Evolutionary conservation across 92 coral and sea anemone species (phyloP).

Genomic region (Pocillopora meandrina): DNA sequence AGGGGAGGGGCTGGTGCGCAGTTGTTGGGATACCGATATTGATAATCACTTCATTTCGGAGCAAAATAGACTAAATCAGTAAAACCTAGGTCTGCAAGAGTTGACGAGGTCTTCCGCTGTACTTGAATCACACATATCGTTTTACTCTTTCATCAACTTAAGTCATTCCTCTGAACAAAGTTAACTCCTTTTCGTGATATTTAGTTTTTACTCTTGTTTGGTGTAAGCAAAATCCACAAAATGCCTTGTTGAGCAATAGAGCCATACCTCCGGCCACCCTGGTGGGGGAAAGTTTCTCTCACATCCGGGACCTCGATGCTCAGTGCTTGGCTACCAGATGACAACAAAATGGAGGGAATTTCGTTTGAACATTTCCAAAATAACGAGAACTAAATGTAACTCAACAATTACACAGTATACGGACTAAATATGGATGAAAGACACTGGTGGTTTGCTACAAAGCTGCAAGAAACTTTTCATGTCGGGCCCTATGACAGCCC

Average conservation of each 20-base stretch:
- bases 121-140: no score
- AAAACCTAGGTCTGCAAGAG: no score
- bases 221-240: neutral
- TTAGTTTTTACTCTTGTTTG: no score
- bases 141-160: no score
- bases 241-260: neutral
- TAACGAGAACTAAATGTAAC: neutral
- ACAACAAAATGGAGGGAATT: constrained; percentile 96
- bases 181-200: no score
- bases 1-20: no score
- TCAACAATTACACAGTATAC: neutral
- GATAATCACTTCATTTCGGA: no score
- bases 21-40: no score
- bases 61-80: no score
- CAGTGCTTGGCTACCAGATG: constrained; percentile 95
- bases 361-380: constrained; percentile 18
- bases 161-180: no score
- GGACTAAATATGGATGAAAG: constrained; percentile 88
- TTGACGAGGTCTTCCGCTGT: no score
- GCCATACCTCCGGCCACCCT: neutral
- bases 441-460: constrained; percentile 99
- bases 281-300: neutral
- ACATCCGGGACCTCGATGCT: constrained; percentile 75
- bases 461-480: constrained; percentile 98
- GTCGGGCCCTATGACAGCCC: constrained; percentile 97